Evolutionary conservation across 1,140 invertebrate genomes (phyloP).

Genomic region (Drosophila sucinea): DNA sequence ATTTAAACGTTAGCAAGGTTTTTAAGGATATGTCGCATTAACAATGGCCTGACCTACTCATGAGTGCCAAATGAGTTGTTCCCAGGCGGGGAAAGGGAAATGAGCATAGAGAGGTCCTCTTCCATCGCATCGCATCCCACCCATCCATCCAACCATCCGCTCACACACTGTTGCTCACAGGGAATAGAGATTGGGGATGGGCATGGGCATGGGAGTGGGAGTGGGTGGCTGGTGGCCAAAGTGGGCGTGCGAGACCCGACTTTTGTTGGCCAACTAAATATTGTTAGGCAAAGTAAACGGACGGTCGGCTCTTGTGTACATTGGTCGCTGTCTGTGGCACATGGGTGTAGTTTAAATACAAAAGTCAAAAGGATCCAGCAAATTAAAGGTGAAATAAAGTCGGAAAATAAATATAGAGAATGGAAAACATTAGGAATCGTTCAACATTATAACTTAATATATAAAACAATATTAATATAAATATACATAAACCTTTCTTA

Average conservation of each 20-base stretch:
- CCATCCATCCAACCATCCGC: neutral
- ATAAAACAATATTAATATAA: too few relatives aligned
- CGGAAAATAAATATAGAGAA: too few relatives aligned
- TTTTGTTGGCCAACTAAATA: constrained; percentile 78
- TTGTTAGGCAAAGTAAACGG: constrained; percentile 78
- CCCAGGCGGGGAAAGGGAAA: constrained; percentile 5
- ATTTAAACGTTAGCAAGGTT: constrained; percentile 58
- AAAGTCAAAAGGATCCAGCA: neutral
- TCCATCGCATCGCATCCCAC: too few relatives aligned
- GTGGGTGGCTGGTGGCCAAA: constrained; percentile 16
- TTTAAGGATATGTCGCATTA: constrained; percentile 71
- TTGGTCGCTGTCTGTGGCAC: constrained; percentile 10
- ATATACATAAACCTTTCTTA: too few relatives aligned
- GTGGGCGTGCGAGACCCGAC: constrained; percentile 30
- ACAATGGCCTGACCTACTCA: constrained; percentile 72
- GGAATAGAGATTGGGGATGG: too few relatives aligned
- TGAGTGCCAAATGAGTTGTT: constrained; percentile 74
- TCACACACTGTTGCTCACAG: neutral
- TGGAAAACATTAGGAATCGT: too few relatives aligned
- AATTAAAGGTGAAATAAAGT: neutral
- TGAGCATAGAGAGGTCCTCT: neutral
- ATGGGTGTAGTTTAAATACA: neutral
- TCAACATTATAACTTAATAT: too few relatives aligned
- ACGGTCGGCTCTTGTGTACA: constrained; percentile 48
- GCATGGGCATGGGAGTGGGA: neutral